Evolutionary conservation across 2,113 vertebrate genomes (phyloP), one percentile per base, ranked within the genome.

Genomic region (Sebastes schlegelii): DNA sequence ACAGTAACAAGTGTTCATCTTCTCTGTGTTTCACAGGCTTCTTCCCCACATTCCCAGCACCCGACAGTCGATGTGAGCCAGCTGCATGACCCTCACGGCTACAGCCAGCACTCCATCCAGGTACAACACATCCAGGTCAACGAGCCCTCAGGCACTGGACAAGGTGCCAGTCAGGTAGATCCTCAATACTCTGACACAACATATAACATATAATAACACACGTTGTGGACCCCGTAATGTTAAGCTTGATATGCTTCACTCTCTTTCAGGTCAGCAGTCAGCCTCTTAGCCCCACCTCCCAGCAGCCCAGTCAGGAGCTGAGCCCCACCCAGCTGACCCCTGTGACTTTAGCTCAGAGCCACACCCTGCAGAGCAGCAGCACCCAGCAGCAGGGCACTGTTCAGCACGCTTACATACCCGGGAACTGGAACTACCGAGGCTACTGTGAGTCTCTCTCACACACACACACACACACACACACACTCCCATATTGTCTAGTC

Each of bases 51-150:
- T 74, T 96, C 97, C 63, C 98, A 99, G 92, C 97, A 98, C 86
- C 97, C 97, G 52, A 97, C 97, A 0, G 97, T 99, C 77, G 98
- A 99, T 0, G 97, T 99, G 62, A 97, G 96, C 71, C 98, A 99
- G 93, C 95, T 99, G 40, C 98, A 99, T 0, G 98, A 99, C 67
- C 95, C 97, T 43, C 98, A 99, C 70, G 95, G 97, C 3, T 99
- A 98, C 87, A 96, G 97, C 16, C 98, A 99, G 89, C 98, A 99
- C 12, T 96, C 98, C 75, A 98, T 99, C 93, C 98, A 99, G 94
- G 98, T 99, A 63, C 98, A 99, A 89, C 98, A 99, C 90, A 98
- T 99, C 94, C 98, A 99, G 92, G 97, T 99, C 66, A 84, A 96
- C 0, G 98, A 99, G 90, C 94, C 97, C 10, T 63, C 96, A 0